These are phyloP conservation scores for Microcebus lehilahytsara DNA, from an alignment of 2,113 vertebrate genomes.

Conservation along the genomic window DNA sequence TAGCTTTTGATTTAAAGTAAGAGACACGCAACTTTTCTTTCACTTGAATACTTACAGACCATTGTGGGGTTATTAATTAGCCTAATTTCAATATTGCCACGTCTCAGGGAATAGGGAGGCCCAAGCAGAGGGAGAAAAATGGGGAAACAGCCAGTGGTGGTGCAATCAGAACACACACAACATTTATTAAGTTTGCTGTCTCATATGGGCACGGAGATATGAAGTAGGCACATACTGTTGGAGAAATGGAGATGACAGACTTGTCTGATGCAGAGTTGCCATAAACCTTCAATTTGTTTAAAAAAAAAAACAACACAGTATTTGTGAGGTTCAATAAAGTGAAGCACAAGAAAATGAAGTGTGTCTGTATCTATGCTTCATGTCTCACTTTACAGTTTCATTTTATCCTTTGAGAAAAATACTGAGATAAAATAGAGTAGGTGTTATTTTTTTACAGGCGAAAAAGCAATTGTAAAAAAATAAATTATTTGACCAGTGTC, in stretches of 20 bases:
- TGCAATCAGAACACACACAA: neutral
- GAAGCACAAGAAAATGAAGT: neutral
- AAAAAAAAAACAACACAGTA: neutral
- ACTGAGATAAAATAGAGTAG: neutral
- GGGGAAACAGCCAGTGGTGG: neutral
- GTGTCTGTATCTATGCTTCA: neutral
- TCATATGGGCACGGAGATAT: neutral
- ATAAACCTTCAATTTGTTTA: neutral
- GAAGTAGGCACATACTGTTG: neutral
- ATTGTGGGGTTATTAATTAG: neutral
- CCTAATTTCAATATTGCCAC: neutral
- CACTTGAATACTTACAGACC: neutral
- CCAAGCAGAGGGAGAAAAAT: neutral
- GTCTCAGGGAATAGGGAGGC: neutral
- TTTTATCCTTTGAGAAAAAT: neutral
- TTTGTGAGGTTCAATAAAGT: neutral
- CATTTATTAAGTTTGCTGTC: neutral
- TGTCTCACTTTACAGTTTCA: neutral
- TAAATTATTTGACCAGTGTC: neutral
- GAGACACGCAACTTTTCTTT: neutral
- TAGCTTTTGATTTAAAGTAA: neutral
- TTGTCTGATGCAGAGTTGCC: neutral
- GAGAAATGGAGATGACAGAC: neutral
- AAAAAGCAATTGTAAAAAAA: neutral
- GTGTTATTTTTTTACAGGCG: neutral